phyloP scores from a whole-genome alignment of 2,113 vertebrate species.

The Alectura lathami region DNA sequence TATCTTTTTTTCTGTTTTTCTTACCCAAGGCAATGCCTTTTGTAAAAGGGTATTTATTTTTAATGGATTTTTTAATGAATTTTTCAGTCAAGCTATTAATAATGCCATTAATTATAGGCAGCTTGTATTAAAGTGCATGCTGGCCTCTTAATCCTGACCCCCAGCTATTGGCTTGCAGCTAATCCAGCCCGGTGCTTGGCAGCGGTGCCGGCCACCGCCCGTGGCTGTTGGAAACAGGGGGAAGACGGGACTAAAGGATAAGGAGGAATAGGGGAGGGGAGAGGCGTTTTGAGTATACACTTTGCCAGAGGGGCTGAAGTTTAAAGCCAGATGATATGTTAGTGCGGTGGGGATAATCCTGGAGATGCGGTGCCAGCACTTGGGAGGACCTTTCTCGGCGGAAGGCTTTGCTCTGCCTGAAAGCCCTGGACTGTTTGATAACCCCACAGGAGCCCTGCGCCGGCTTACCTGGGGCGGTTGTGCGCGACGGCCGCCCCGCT shows the following conservation, averaged over 20 bases:
- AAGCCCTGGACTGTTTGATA: conserved; percentile 86
- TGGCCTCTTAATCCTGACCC: conserved; percentile 98
- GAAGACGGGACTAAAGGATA: conserved; percentile 74
- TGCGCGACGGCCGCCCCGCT: conserved; percentile 67
- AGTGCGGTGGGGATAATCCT: conserved; percentile 86
- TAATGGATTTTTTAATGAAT: conserved; percentile 99
- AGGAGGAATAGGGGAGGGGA: conserved; percentile 51
- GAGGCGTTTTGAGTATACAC: conserved; percentile 67
- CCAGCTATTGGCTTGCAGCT: conserved; percentile 96
- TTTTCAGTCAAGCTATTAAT: conserved; percentile 99
- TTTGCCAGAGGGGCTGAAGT: conserved; percentile 87
- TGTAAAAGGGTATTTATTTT: conserved; percentile 99
- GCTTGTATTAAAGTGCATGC: conserved; percentile 93
- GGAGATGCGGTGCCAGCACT: conserved; percentile 76
- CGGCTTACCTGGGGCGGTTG: conserved; percentile 84
- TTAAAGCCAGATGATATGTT: conserved; percentile 90
- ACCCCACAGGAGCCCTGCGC: conserved; percentile 84
- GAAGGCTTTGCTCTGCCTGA: conserved; percentile 86
- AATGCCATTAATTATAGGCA: conserved; percentile 99
- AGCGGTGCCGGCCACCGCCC: conserved; percentile 83
- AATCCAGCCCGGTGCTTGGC: conserved; percentile 94
- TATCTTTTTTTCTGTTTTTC: conserved; percentile 86
- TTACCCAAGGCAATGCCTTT: conserved; percentile 98
- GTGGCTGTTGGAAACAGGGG: conserved; percentile 70
- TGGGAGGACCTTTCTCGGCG: conserved; percentile 77